phyloP scores from a whole-genome alignment of 2,888 invertebrate genomes.

The Stenchaetothrips biformis region DNA sequence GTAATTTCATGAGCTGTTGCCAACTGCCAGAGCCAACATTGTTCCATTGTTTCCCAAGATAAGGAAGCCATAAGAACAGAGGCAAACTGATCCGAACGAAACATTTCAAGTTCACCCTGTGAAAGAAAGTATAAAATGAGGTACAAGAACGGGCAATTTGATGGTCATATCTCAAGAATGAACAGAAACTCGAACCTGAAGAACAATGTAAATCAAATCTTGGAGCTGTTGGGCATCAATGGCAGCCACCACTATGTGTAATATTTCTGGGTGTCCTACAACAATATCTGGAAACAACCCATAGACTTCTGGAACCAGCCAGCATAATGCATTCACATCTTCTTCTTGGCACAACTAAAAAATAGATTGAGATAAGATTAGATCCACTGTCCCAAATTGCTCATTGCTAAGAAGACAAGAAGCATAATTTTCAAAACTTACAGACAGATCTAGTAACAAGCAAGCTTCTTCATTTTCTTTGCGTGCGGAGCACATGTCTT shows the following conservation, averaged over 20 bases:
- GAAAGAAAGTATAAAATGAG: slow-evolving; percentile 26
- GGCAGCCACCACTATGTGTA: slow-evolving; percentile 84
- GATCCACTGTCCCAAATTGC: slow-evolving; percentile 24
- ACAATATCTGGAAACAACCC: slow-evolving; percentile 82
- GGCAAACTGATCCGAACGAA: slow-evolving; percentile 71
- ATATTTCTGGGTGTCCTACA: slow-evolving; percentile 79
- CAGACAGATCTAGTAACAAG: slow-evolving; percentile 75
- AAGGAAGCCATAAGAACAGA: slow-evolving; percentile 75
- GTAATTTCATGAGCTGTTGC: slow-evolving; percentile 90
- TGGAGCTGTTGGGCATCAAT: slow-evolving; percentile 87
- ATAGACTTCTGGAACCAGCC: slow-evolving; percentile 89
- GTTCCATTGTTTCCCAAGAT: slow-evolving; percentile 95
- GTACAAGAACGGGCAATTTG: neutral
- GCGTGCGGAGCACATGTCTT: slow-evolving; percentile 76
- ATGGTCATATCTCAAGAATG: neutral
- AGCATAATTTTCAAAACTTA: slow-evolving; percentile 40
- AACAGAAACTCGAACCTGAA: slow-evolving; percentile 55
- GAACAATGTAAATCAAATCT: slow-evolving; percentile 81
- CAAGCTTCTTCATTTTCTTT: slow-evolving; percentile 69
- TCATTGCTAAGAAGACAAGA: slow-evolving; percentile 10
- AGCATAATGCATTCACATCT: slow-evolving; percentile 83
- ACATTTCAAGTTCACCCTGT: slow-evolving; percentile 59
- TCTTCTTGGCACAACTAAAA: slow-evolving; percentile 75
- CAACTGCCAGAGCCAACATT: slow-evolving; percentile 95
- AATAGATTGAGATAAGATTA: slow-evolving; percentile 30